phyloP scores from a whole-genome alignment of 1,140 invertebrate genomes.

The Acromyrmex echinatior region DNA sequence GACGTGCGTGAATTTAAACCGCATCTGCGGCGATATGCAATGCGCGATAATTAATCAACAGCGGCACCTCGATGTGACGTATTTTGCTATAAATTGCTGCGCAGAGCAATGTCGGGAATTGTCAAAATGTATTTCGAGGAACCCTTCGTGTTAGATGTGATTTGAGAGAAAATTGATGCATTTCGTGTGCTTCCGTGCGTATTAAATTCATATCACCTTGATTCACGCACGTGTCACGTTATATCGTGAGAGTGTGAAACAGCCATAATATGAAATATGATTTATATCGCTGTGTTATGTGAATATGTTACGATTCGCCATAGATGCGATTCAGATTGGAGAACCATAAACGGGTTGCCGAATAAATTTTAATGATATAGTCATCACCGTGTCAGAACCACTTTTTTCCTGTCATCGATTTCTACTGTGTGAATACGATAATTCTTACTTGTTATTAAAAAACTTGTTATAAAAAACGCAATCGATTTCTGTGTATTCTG shows the following conservation, averaged over 20 bases:
- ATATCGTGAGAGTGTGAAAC: slow-evolving; percentile 47
- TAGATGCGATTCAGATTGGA: slow-evolving; percentile 41
- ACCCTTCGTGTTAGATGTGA: not conserved
- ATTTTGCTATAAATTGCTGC: slow-evolving; percentile 21
- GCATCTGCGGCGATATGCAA: too few species aligned
- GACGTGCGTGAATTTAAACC: slow-evolving; percentile 19
- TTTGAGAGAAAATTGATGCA: slow-evolving; percentile 46
- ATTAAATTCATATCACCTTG: slow-evolving; percentile 52
- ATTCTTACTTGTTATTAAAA: not conserved
- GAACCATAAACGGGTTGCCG: not conserved
- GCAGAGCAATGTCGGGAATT: not conserved
- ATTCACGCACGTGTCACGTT: slow-evolving; percentile 49
- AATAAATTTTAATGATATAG: slow-evolving; percentile 54
- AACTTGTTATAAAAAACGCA: too few species aligned
- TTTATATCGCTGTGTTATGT: slow-evolving; percentile 34
- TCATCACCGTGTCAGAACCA: too few species aligned
- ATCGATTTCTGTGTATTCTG: not conserved
- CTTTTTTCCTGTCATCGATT: not conserved
- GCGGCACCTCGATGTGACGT: not conserved
- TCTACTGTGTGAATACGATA: not conserved
- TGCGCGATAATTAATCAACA: slow-evolving; percentile 19
- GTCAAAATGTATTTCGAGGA: slow-evolving; percentile 48
- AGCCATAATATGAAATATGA: slow-evolving; percentile 41
- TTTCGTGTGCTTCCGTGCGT: slow-evolving; percentile 43
- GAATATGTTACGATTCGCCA: slow-evolving; percentile 18